A percentile compares a stretch with the other conserved stretches of the same genome.
These are phyloP conservation scores for Muscina levida DNA, from an alignment of 2,888 invertebrate genomes.

Conservation along the genomic window DNA sequence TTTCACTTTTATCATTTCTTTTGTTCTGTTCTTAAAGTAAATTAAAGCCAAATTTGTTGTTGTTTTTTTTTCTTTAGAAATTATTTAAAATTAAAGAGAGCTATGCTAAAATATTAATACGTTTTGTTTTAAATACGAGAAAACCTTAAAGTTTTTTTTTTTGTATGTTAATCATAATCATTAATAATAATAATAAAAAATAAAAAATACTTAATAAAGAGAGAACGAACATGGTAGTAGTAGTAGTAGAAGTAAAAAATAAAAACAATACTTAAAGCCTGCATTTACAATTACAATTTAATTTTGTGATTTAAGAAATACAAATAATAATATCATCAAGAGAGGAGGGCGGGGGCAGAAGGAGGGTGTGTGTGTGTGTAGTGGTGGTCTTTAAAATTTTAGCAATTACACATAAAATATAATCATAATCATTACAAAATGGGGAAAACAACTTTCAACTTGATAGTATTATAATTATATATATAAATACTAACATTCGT, in stretches of 20 bases:
- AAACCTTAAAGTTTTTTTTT: background rate
- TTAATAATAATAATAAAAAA: too few species aligned
- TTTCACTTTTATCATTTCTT: constrained; percentile 33
- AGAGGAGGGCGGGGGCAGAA: background rate
- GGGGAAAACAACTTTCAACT: constrained; percentile 22
- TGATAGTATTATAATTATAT: too few species aligned
- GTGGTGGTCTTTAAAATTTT: background rate
- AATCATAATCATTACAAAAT: background rate
- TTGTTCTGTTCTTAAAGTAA: constrained; percentile 50
- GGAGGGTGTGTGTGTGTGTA: too few species aligned
- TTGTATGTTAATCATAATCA: constrained; percentile 10
- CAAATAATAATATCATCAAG: constrained; percentile 32
- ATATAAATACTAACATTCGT: too few species aligned
- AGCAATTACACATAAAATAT: background rate
- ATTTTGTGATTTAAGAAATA: constrained; percentile 18
- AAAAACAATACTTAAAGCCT: constrained; percentile 48
- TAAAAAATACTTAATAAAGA: constrained; percentile 38
- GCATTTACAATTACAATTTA: constrained; percentile 14
- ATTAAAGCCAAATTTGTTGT: constrained; percentile 57
- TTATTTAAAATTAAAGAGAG: constrained; percentile 52
- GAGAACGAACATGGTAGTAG: background rate
- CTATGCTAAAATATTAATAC: constrained; percentile 51
- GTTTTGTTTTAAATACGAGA: constrained; percentile 24
- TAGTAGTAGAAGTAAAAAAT: too few species aligned
- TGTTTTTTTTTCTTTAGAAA: constrained; percentile 30